These are phyloP conservation scores for Aromia moschata DNA, from an alignment of 2,888 invertebrate species.

Conservation along the genomic window DNA sequence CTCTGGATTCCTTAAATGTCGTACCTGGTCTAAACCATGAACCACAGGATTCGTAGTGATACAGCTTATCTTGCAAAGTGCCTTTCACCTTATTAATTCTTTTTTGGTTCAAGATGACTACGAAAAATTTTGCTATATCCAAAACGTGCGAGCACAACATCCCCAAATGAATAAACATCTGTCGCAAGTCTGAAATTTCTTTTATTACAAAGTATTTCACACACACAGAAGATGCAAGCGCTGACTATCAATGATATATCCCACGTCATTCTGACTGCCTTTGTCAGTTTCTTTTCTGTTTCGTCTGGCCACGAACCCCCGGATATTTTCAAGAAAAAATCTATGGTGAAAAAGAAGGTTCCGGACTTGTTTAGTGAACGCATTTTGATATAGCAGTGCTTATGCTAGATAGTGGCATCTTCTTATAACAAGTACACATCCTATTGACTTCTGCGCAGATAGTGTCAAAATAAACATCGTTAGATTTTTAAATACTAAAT, in stretches of 20 bases:
- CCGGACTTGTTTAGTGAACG: too few species aligned
- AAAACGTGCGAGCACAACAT: constrained; percentile 1
- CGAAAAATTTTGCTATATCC: background rate
- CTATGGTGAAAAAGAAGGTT: constrained; percentile 2
- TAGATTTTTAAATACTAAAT: too few species aligned
- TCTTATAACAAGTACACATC: too few species aligned
- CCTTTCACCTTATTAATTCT: background rate
- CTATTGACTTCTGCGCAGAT: too few species aligned
- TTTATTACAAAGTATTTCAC: background rate
- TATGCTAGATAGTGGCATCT: too few species aligned
- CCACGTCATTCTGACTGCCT: background rate
- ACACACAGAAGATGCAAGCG: background rate
- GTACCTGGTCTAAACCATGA: background rate
- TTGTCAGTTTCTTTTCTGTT: background rate
- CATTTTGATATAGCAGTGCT: too few species aligned
- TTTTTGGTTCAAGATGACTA: background rate
- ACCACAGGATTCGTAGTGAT: constrained; percentile 1
- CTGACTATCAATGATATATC: background rate
- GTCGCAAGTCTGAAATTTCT: constrained; percentile 1
- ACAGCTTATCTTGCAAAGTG: background rate
- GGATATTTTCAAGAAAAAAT: constrained; percentile 2
- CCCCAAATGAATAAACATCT: background rate
- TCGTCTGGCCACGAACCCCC: constrained; percentile 4
- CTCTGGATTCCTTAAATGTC: background rate
- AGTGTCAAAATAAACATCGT: too few species aligned